These are phyloP conservation scores for Bombus soroeensis DNA, from an alignment of 1,140 invertebrate genomes.

Conservation along the genomic window DNA sequence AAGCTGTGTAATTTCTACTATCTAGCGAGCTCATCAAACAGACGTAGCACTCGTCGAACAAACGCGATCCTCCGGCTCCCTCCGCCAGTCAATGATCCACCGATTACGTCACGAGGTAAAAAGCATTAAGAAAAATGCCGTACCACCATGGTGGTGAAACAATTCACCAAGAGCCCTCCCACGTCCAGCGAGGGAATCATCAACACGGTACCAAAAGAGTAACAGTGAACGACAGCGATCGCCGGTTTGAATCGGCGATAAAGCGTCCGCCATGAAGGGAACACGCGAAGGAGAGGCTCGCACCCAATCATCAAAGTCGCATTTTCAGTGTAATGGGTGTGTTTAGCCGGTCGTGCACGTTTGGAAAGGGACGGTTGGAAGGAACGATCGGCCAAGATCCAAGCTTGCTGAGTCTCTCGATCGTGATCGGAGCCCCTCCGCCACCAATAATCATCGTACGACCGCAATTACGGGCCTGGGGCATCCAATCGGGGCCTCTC, in stretches of 20 bases:
- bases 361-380: conserved; percentile 27
- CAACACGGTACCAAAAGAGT: not conserved
- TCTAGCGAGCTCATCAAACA: not conserved
- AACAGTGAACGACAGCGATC: conserved; percentile 19
- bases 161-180: conserved; percentile 13
- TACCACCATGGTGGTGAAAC: conserved; percentile 15
- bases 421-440: conserved; percentile 69
- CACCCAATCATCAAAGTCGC: conserved; percentile 82
- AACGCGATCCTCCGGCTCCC: not conserved
- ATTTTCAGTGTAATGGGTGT: conserved; percentile 80
- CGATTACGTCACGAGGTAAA: conserved; percentile 17
- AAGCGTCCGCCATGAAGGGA: conserved; percentile 32
- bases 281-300: conserved; percentile 41
- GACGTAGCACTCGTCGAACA: not conserved
- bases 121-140: conserved; percentile 4
- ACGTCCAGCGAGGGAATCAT: conserved; percentile 8
- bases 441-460: conserved; percentile 77
- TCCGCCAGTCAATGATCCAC: not conserved
- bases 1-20: not conserved
- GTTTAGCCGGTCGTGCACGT: conserved; percentile 67
- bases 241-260: conserved; percentile 22
- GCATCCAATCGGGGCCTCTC: conserved; percentile 72
- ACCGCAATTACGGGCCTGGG: conserved; percentile 74
- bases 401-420: conserved; percentile 60
- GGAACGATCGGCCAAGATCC: conserved; percentile 59